phyloP scores from a whole-genome alignment of 1,140 invertebrate species.

The Oppia nitens region DNA sequence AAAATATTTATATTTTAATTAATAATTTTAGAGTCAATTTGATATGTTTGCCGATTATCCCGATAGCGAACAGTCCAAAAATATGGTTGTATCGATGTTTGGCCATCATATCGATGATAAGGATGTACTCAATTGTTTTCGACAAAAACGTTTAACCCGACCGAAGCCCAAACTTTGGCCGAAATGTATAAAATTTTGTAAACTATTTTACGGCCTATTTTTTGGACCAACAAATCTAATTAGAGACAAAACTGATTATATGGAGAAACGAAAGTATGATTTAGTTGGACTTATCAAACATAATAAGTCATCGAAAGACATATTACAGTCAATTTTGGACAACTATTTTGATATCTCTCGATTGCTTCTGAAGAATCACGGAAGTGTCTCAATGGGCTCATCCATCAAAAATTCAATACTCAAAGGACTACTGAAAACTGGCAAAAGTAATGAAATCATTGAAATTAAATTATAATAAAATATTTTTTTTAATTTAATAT shows the following conservation, averaged over 20 bases:
- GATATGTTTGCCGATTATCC: neutral
- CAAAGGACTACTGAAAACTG: no score
- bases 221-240: neutral
- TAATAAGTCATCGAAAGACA: neutral
- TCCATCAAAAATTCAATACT: constrained; percentile 1
- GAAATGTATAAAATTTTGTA: neutral
- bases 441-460: no score
- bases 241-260: neutral
- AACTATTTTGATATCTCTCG: no score
- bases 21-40: neutral
- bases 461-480: no score
- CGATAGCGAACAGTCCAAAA: neutral
- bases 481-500: no score
- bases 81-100: neutral
- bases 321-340: neutral
- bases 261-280: neutral
- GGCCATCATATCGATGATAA: constrained; percentile 6
- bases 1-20: neutral
- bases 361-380: neutral
- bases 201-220: neutral
- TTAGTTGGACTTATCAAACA: neutral
- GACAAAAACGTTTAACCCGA: neutral
- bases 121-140: neutral
- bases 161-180: neutral
- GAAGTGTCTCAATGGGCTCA: neutral